Percentiles rank a stretch among this genome's conserved stretches.
Conservation (phyloP, 1,140 invertebrate species). For the Drosophila miranda region DNA sequence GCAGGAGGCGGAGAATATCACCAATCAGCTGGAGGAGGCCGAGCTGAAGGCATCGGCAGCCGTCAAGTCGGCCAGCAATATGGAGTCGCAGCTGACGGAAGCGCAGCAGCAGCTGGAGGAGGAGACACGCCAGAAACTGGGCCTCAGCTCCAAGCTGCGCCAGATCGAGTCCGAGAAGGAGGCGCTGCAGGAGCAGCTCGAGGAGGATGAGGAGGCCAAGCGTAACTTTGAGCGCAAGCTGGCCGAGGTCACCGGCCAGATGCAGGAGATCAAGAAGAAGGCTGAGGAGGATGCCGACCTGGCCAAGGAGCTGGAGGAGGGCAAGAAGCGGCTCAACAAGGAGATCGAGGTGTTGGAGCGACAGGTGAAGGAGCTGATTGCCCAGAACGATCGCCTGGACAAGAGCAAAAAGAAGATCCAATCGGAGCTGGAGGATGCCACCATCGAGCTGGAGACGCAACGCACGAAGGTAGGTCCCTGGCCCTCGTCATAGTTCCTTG, state of each 20-base stretch:
- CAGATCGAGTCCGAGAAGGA: slow-evolving; percentile 95
- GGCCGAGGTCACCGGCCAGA: slow-evolving; percentile 87
- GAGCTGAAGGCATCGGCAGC: slow-evolving; percentile 92
- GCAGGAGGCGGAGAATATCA: slow-evolving; percentile 90
- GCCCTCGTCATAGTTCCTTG: no score
- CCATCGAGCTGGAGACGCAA: slow-evolving; percentile 95
- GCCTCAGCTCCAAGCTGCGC: slow-evolving; percentile 92
- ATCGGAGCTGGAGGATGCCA: slow-evolving; percentile 95
- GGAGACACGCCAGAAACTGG: slow-evolving; percentile 96
- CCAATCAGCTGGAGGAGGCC: slow-evolving; percentile 91
- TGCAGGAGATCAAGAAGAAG: slow-evolving; percentile 95
- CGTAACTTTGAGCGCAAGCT: slow-evolving; percentile 87
- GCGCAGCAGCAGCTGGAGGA: slow-evolving; percentile 93
- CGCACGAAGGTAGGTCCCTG: slow-evolving; percentile 87
- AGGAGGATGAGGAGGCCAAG: slow-evolving; percentile 97
- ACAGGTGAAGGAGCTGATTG: slow-evolving; percentile 94
- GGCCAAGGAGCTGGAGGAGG: slow-evolving; percentile 92
- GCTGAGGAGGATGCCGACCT: slow-evolving; percentile 95
- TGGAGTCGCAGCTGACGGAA: slow-evolving; percentile 92
- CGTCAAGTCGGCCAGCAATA: slow-evolving; percentile 89
- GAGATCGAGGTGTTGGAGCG: slow-evolving; percentile 94
- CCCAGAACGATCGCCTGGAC: slow-evolving; percentile 95
- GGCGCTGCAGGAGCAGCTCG: slow-evolving; percentile 93
- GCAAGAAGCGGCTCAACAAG: slow-evolving; percentile 93
- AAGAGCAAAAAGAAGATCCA: slow-evolving; percentile 99